Conservation (phyloP, 2,797 vertebrate genomes). For the Alfaro cultratus region DNA sequence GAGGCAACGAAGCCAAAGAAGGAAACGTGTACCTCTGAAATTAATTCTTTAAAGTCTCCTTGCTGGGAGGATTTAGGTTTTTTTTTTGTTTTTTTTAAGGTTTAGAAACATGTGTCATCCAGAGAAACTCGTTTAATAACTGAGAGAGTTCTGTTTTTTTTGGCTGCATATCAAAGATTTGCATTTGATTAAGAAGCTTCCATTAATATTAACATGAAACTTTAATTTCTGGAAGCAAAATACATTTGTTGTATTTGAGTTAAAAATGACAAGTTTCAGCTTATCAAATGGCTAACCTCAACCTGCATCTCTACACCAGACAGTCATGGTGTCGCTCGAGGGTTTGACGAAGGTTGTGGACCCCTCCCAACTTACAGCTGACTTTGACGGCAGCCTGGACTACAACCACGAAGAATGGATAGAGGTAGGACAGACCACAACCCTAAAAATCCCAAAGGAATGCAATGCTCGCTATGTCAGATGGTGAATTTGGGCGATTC, state of each 20-base stretch:
- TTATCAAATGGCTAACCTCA: neutral
- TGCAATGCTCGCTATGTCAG: too few species aligned
- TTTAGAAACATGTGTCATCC: neutral
- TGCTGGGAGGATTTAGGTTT: conserved; percentile 22
- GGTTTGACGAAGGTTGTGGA: conserved; percentile 98
- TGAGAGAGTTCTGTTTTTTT: too few species aligned
- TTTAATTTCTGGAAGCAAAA: neutral
- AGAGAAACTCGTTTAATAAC: neutral
- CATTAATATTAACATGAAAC: neutral
- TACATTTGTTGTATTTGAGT: neutral
- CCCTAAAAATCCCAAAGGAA: neutral
- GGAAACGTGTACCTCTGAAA: conserved; percentile 53
- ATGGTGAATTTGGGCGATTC: neutral
- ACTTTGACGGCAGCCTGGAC: conserved; percentile 97
- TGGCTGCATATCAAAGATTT: neutral
- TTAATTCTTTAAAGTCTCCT: conserved; percentile 41
- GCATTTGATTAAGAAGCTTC: neutral
- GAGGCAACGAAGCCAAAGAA: conserved; percentile 60
- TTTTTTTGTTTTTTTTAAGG: neutral
- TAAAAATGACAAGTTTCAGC: neutral
- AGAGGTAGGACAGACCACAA: conserved; percentile 69
- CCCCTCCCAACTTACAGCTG: conserved; percentile 95
- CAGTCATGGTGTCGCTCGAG: conserved; percentile 98
- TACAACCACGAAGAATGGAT: conserved; percentile 99
- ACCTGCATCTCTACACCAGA: conserved; percentile 78